These are phyloP conservation scores for Luperina nickerlii DNA, from an alignment of 2,888 invertebrate species.

Conservation along the genomic window DNA sequence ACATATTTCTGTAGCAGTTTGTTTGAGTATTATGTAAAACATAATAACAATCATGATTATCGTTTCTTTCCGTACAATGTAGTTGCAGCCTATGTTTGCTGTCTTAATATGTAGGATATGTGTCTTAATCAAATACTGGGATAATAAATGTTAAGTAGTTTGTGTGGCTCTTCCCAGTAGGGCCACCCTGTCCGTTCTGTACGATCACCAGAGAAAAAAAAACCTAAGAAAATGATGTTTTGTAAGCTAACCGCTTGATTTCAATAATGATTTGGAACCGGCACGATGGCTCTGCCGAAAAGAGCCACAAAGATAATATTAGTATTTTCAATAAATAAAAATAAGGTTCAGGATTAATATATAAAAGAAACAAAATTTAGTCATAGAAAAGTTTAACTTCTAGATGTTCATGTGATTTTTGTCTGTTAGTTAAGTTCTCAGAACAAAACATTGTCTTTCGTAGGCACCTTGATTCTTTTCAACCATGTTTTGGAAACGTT, in stretches of 20 bases:
- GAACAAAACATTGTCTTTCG: not conserved
- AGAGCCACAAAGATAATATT: not conserved
- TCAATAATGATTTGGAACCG: not conserved
- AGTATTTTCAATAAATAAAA: conserved; percentile 4
- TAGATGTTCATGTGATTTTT: conserved; percentile 19
- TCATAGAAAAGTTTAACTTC: conserved; percentile 17
- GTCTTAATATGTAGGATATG: not conserved
- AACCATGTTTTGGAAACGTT: too few species aligned
- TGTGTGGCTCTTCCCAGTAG: not conserved
- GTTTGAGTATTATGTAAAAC: not conserved
- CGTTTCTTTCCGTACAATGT: not conserved
- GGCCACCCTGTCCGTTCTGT: not conserved
- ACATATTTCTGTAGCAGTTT: not conserved
- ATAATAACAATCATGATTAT: not conserved
- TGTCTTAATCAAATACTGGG: conserved; percentile 15
- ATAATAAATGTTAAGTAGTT: conserved; percentile 5
- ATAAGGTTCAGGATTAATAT: not conserved
- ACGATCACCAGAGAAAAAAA: not conserved
- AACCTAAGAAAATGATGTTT: not conserved
- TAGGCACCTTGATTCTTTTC: not conserved
- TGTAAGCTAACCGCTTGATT: not conserved
- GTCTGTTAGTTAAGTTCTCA: not conserved
- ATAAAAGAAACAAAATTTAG: not conserved
- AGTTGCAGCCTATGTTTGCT: not conserved
- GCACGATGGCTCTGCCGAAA: not conserved